Conservation (phyloP, 2,888 invertebrate species). For the Congeria kusceri region DNA sequence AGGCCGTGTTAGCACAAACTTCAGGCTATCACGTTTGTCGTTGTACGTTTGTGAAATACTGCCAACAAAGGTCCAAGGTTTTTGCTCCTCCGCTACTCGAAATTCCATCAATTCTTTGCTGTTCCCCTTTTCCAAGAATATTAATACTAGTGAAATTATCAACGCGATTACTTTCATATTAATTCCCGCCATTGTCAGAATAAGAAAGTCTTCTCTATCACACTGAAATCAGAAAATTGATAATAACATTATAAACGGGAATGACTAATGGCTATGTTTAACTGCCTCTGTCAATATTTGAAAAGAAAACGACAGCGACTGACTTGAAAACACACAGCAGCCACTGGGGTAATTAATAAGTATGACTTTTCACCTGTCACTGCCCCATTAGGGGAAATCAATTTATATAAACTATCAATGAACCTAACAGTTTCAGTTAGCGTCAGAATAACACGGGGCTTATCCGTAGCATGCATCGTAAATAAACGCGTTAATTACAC, state of each 20-base stretch:
- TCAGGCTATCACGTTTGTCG: conserved; percentile 52
- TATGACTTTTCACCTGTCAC: no score
- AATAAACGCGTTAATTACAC: no score
- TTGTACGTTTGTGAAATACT: conserved; percentile 64
- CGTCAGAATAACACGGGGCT: no score
- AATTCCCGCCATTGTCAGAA: neutral
- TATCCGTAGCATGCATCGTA: no score
- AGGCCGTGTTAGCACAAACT: conserved; percentile 43
- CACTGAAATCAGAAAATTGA: neutral
- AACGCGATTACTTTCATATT: neutral
- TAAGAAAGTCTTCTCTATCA: neutral
- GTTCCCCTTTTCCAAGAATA: neutral
- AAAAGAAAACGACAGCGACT: neutral
- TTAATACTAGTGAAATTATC: neutral
- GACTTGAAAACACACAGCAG: no score
- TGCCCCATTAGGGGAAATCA: no score
- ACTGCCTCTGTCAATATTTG: conserved; percentile 1
- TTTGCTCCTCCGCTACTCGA: conserved; percentile 66
- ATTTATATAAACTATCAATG: no score
- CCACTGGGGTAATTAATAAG: no score
- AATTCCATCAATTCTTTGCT: conserved; percentile 46
- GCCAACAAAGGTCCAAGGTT: conserved; percentile 66
- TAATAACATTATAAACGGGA: neutral
- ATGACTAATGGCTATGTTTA: neutral
- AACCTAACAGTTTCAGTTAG: no score